phyloP scores from a whole-genome alignment of 2,797 vertebrate genomes.

The Rhinoraja longicauda region DNA sequence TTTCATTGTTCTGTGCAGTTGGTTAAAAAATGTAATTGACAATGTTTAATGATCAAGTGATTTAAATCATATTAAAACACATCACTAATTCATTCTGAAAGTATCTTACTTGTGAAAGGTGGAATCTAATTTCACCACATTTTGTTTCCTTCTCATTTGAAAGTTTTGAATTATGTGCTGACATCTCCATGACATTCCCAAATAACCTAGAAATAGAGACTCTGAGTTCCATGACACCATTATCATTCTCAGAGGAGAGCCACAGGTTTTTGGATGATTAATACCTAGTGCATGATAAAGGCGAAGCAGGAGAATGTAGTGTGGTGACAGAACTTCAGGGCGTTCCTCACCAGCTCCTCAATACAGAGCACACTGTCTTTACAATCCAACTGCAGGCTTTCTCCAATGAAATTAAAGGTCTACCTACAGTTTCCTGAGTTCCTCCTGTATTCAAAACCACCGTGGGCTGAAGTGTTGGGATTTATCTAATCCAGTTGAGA shows the following conservation, averaged over 20 bases:
- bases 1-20: too few relatives aligned
- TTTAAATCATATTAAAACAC: neutral
- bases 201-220: neutral
- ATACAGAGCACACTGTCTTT: neutral
- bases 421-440: neutral
- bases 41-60: neutral
- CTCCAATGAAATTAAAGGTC: neutral
- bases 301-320: neutral
- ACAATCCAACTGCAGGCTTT: neutral
- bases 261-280: neutral
- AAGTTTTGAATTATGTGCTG: neutral
- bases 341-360: neutral
- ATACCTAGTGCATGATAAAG: neutral
- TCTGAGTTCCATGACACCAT: neutral
- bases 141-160: neutral
- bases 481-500: neutral
- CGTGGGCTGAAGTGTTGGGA: neutral
- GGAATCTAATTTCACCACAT: neutral
- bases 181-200: neutral
- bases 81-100: neutral
- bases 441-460: neutral
- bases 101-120: neutral
- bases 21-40: neutral
- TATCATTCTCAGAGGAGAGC: neutral
- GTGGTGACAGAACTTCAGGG: neutral